A percentile compares a stretch with the other conserved stretches of the same genome.
Evolutionary conservation across 1,140 invertebrate genomes (phyloP).

Genomic region (Phocides pigmalion): DNA sequence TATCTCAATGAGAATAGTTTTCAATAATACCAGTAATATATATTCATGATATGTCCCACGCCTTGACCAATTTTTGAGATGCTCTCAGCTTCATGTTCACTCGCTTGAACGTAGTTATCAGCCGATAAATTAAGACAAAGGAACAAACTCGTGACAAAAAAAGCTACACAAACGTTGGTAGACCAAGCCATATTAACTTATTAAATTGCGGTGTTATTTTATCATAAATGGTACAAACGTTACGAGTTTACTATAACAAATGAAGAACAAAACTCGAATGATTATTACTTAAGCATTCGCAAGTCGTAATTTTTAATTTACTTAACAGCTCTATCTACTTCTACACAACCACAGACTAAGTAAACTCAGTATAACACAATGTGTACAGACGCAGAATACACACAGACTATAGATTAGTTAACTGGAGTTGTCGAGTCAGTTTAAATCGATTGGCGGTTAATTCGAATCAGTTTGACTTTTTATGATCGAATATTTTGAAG

Average conservation of each 20-base stretch:
- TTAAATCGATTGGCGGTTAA: too few species aligned
- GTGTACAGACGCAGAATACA: too few species aligned
- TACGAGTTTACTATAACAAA: background rate
- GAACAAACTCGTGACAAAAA: slow-evolving; percentile 57
- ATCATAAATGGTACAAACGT: background rate
- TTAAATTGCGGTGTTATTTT: background rate
- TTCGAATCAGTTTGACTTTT: too few species aligned
- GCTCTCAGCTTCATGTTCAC: slow-evolving; percentile 74
- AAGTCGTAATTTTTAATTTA: too few species aligned
- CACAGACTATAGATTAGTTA: too few species aligned
- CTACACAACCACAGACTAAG: too few species aligned
- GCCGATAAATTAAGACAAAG: slow-evolving; percentile 60
- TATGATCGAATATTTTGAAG: too few species aligned
- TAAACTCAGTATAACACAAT: too few species aligned
- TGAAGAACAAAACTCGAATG: background rate
- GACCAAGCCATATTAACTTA: slow-evolving; percentile 46
- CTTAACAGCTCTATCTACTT: too few species aligned
- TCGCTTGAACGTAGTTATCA: slow-evolving; percentile 58
- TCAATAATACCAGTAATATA: slow-evolving; percentile 89
- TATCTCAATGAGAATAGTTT: too few species aligned
- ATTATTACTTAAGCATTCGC: too few species aligned
- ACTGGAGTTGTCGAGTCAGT: too few species aligned
- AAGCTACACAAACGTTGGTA: slow-evolving; percentile 55
- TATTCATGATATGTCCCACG: slow-evolving; percentile 89
- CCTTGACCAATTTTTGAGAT: slow-evolving; percentile 84